Conservation (phyloP, 2,113 vertebrate species). For the Antennarius striatus region DNA sequence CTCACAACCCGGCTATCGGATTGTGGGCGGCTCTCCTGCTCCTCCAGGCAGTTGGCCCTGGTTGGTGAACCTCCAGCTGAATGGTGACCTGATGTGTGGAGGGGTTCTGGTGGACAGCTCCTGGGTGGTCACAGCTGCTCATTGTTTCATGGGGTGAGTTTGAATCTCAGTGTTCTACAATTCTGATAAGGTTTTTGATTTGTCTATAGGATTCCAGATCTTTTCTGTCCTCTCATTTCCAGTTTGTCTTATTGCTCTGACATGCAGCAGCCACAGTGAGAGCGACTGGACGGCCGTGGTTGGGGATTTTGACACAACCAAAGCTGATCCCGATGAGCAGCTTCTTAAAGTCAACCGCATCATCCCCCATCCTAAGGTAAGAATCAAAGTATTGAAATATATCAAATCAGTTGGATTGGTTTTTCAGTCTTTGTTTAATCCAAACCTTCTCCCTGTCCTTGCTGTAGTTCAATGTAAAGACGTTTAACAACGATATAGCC, state of each 20-base stretch:
- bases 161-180: background rate
- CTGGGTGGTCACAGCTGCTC: constrained; percentile 94
- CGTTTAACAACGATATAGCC: constrained; percentile 91
- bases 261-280: constrained; percentile 83
- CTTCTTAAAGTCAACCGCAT: constrained; percentile 88
- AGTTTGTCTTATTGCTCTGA: background rate
- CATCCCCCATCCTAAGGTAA: constrained; percentile 91
- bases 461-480: constrained; percentile 91
- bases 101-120: constrained; percentile 88
- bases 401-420: background rate
- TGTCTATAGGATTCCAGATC: background rate
- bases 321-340: constrained; percentile 79
- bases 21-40: constrained; percentile 87
- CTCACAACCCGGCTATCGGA: constrained; percentile 80
- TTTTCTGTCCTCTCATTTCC: background rate
- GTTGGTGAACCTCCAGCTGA: constrained; percentile 90
- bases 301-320: constrained; percentile 85
- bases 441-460: constrained; percentile 17
- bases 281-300: constrained; percentile 89
- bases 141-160: constrained; percentile 90
- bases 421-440: background rate
- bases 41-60: constrained; percentile 90
- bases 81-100: constrained; percentile 90
- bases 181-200: background rate
- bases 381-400: background rate